Base-by-base conservation (phyloP, 2,797 vertebrate species). In the Gymnothorax javanicus region DNA sequence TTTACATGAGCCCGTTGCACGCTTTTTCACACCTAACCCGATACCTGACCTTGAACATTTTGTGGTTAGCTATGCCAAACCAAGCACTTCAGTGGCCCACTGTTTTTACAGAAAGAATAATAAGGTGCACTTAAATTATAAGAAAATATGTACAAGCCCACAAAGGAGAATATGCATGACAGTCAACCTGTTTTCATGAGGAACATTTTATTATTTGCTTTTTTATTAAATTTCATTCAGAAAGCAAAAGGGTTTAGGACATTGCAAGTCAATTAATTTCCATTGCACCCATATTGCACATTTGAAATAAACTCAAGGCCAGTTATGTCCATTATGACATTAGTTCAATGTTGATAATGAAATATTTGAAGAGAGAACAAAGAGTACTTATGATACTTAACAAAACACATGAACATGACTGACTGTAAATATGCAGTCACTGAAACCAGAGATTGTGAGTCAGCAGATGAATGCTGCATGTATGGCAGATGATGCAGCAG, bases 401-500 rank as follows among this genome's bases (percentile, higher is more conserved):
- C 33, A 58, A 58, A 83, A 52, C 13, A 54, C 7, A 50, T 52
- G 85, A 83, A 83, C 6, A 25, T 83, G 57, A 83, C 5, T 58
- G 27, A 69, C 33, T 43, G 33, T 43, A 43, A 43, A 43, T 43
- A 43, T 43, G 17, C 59, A 84, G 84, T 92, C 91, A 97, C 79
- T 96, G 92, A 0, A 92, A 88, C 15, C 90, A 62, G 4, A 97
- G 96, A 86, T 91, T 97, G 88, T 95, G 94, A 0, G 97, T 96
- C 92, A 96, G 89, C 93, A 94, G 94, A 50, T 92, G 94, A 6
- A 97, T 93, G 84, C 96, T 97, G 88, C 94, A 93, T 89, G 96
- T 95, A 2, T 97, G 97, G 91, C 97, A 97, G 1, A 88, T 56
- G 0, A 97, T 92, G 89, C 97, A 97, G 93, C 96, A 96, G 84